Evolutionary conservation across 2,888 invertebrate genomes (phyloP), one percentile per base, ranked within the genome.

Genomic region (Frankliniella fusca): DNA sequence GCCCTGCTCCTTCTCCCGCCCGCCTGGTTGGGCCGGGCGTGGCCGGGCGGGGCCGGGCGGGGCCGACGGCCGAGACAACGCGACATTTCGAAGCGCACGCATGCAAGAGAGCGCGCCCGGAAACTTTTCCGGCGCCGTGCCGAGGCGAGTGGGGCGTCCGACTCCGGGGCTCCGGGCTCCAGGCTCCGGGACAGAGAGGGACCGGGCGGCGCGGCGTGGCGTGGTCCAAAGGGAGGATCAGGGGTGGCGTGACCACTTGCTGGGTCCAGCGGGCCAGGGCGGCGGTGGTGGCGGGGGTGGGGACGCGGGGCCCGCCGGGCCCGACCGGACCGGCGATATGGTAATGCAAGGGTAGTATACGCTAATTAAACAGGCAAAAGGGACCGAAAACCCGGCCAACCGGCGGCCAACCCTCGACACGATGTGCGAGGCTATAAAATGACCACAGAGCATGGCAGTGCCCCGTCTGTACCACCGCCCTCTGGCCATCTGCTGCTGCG

Each of bases 271-370:
- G 38, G 38, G 38, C 38, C 38, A 11, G 54, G 12, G 15, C 54
- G 10, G 54, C 15, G 54, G 15, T 54, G 20, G 18, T 2, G 12
- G 54, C 54, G 54, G 54, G 54, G 54, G 54, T 54, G 15, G 54
- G 54, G 54, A 20, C 38, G 54, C 54, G 18, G 54, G 54, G 54
- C 10, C 15, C 15, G 50, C 27, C 88, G 84, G 86, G 88, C 85
- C n/a, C 89, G 89, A 38, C 82, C 90, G 90, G 81, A 89, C 88
- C 11, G 86, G 88, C 88, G 87, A 88, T 86, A 81, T 87, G 87
- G 82, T 10, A 82, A 80, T 38, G 50, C 18, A 18, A 82, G 18
- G 48, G 70, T 76, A 76, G 70, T 76, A 76, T 76, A 76, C 70
- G 70, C 70, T 76, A 76, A 76, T 76, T 76, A 76, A 76, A 76